These are phyloP conservation scores for Gulo gulo DNA, from an alignment of 2,113 vertebrate species.

Conservation along the genomic window DNA sequence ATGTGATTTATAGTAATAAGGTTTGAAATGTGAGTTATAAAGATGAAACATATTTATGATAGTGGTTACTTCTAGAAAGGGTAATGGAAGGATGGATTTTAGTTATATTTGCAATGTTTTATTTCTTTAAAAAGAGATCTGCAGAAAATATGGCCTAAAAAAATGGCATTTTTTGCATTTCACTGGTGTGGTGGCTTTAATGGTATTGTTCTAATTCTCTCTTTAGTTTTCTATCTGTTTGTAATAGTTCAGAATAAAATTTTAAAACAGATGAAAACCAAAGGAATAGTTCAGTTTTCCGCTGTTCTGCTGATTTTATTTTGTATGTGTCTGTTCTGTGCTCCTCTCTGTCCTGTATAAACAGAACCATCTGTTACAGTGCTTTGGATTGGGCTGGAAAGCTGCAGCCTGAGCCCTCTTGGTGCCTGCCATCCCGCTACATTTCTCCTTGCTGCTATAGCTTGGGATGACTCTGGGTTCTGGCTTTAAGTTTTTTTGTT, in stretches of 20 bases:
- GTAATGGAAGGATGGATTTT: neutral
- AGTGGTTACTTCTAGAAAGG: neutral
- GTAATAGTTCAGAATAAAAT: neutral
- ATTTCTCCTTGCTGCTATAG: neutral
- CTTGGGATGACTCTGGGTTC: neutral
- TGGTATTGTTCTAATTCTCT: neutral
- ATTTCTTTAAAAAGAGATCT: neutral
- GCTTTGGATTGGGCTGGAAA: neutral
- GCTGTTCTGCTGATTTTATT: neutral
- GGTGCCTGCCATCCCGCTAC: fast-evolving
- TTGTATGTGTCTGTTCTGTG: neutral
- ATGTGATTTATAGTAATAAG: neutral
- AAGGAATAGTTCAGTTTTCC: neutral
- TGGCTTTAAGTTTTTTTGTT: neutral
- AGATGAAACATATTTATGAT: neutral
- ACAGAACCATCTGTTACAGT: neutral
- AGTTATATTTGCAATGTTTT: neutral
- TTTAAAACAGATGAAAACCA: neutral
- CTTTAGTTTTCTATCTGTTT: neutral
- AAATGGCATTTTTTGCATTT: neutral
- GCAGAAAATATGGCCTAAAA: neutral
- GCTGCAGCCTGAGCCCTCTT: neutral
- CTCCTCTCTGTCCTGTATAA: neutral
- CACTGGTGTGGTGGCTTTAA: neutral
- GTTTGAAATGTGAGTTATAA: neutral